Evolutionary conservation across 2,113 vertebrate species (phyloP).

Genomic region (Nanorana parkeri): DNA sequence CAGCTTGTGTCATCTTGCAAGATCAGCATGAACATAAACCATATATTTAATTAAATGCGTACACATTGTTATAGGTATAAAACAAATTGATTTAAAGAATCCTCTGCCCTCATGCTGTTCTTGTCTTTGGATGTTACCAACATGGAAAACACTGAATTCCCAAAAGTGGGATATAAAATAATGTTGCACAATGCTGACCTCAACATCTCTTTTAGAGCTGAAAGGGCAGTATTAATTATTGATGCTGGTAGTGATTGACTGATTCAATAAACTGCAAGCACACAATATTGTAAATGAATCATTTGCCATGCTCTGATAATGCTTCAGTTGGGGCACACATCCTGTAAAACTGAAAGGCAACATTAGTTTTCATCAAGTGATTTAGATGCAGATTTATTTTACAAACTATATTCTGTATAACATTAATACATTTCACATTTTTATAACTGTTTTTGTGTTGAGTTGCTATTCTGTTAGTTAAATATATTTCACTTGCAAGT

Average conservation of each 20-base stretch:
- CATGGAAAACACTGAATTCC: slow-evolving; percentile 19
- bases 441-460: too few relatives aligned
- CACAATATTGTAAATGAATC: not conserved
- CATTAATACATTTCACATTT: too few relatives aligned
- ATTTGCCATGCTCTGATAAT: slow-evolving; percentile 2
- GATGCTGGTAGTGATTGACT: slow-evolving; percentile 25
- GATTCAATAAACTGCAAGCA: slow-evolving; percentile 27
- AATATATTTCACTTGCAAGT: too few relatives aligned
- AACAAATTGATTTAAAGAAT: slow-evolving; percentile 2
- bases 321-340: too few relatives aligned
- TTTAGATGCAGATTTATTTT: too few relatives aligned
- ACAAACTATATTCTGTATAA: too few relatives aligned
- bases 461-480: too few relatives aligned
- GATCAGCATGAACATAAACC: not conserved
- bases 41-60: slow-evolving; percentile 3
- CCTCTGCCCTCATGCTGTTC: not conserved
- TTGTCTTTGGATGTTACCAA: not conserved
- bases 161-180: slow-evolving; percentile 34
- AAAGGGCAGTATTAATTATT: slow-evolving; percentile 48
- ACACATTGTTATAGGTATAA: not conserved
- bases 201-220: slow-evolving; percentile 13
- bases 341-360: too few relatives aligned
- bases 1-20: not conserved
- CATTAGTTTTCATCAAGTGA: too few relatives aligned
- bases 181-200: slow-evolving; percentile 35